Evolutionary conservation across 2,888 invertebrate genomes (phyloP).

Genomic region (Melinopterus prodromus): DNA sequence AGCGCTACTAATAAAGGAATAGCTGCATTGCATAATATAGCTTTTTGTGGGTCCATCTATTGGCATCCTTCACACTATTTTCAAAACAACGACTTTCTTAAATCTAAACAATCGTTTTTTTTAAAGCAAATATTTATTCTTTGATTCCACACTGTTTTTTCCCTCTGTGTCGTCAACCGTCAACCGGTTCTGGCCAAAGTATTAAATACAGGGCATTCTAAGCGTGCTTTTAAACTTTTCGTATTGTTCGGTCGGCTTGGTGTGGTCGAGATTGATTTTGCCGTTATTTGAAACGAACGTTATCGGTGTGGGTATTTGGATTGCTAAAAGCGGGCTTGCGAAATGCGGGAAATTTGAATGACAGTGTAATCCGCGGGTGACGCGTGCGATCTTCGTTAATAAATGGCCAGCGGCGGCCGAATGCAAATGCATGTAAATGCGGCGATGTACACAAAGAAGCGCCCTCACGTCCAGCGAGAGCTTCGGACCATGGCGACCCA

Average conservation of each 20-base stretch:
- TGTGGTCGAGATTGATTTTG: background rate
- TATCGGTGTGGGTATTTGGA: background rate
- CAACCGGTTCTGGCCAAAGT: no score
- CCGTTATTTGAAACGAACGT: background rate
- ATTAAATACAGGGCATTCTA: background rate
- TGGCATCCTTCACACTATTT: no score
- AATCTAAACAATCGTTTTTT: no score
- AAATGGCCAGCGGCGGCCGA: conserved; percentile 59
- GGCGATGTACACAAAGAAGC: conserved; percentile 53
- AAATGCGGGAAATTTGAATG: conserved; percentile 51
- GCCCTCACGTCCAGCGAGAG: conserved; percentile 49
- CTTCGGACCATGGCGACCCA: conserved; percentile 30
- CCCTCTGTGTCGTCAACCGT: no score
- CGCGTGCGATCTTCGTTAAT: conserved; percentile 58
- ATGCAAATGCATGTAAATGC: conserved; percentile 61
- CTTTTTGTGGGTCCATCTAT: no score
- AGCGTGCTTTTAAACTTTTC: background rate
- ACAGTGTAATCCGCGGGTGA: conserved; percentile 60
- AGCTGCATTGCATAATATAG: no score
- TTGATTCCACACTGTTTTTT: no score
- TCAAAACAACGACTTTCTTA: no score
- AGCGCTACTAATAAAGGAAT: no score
- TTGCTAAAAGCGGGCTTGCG: conserved; percentile 16
- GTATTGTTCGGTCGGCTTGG: background rate
- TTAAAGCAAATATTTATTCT: no score